A percentile compares a stretch with the other conserved stretches of the same genome.
Evolutionary conservation across 2,797 vertebrate genomes (phyloP).

Genomic region (Poecilia gillii): DNA sequence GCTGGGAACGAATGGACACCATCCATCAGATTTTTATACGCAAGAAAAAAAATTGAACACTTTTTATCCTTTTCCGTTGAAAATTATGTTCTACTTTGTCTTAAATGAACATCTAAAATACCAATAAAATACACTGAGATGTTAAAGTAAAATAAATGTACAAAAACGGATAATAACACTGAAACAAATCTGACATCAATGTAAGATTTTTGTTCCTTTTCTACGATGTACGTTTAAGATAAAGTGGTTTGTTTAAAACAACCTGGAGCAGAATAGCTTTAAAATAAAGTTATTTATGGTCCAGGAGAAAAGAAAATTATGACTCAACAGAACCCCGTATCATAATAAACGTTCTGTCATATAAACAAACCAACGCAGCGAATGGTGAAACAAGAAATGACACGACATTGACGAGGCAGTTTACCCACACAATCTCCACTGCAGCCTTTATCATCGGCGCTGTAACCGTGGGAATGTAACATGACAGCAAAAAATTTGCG

Average conservation of each 20-base stretch:
- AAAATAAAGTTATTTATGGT: neutral
- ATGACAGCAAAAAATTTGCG: constrained; percentile 54
- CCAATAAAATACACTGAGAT: neutral
- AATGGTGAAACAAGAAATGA: constrained; percentile 47
- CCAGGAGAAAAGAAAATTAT: neutral
- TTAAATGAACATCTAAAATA: neutral
- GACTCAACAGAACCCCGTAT: neutral
- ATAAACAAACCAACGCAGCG: constrained; percentile 22
- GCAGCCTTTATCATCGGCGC: constrained; percentile 27
- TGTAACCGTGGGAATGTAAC: constrained; percentile 42
- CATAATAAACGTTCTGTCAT: constrained; percentile 43
- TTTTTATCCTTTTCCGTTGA: no score
- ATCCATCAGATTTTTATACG: neutral
- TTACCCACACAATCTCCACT: constrained; percentile 10
- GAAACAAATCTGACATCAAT: neutral
- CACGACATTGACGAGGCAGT: constrained; percentile 26
- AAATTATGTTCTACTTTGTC: neutral
- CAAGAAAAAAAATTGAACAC: neutral
- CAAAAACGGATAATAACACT: neutral
- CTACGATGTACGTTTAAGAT: neutral
- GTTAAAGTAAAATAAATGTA: neutral
- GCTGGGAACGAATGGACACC: neutral
- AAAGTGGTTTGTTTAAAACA: neutral
- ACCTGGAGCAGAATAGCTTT: neutral
- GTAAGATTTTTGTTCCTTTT: neutral